A percentile compares a stretch with the other conserved stretches of the same genome.
Conservation (phyloP, 2,888 invertebrate genomes). For the Ischnus inquisitorius region DNA sequence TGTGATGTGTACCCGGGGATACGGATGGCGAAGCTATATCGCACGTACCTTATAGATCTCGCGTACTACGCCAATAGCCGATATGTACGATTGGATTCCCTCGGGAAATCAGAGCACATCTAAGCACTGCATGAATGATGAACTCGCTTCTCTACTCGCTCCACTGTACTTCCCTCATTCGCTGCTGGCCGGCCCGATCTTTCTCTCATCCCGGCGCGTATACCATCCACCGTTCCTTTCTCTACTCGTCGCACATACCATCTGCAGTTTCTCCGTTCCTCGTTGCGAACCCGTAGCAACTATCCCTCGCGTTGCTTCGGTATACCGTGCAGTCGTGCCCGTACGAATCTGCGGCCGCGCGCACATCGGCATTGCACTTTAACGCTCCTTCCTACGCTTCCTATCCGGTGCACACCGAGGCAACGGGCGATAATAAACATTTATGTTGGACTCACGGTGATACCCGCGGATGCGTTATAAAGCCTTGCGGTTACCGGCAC, state of each 20-base stretch:
- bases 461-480: constrained; percentile 9
- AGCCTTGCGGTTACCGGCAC: neutral
- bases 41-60: constrained; percentile 3
- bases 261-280: neutral
- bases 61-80: constrained; percentile 52
- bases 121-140: constrained; percentile 74
- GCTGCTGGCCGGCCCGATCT: constrained; percentile 3
- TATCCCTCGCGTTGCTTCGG: neutral
- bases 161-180: constrained; percentile 36
- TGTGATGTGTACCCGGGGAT: neutral
- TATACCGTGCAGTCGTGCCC: neutral
- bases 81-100: constrained; percentile 72
- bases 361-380: constrained; percentile 4
- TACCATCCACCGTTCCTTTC: neutral
- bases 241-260: neutral
- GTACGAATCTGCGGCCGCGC: neutral
- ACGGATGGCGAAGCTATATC: neutral
- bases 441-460: constrained; percentile 40
- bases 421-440: constrained; percentile 53
- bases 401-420: neutral
- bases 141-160: constrained; percentile 58
- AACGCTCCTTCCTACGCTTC: constrained; percentile 24
- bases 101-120: constrained; percentile 76
- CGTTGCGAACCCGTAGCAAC: neutral
- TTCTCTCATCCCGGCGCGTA: constrained; percentile 9